Base-by-base conservation (phyloP, 2,888 invertebrate species). In the Falcaria lacertinaria region DNA sequence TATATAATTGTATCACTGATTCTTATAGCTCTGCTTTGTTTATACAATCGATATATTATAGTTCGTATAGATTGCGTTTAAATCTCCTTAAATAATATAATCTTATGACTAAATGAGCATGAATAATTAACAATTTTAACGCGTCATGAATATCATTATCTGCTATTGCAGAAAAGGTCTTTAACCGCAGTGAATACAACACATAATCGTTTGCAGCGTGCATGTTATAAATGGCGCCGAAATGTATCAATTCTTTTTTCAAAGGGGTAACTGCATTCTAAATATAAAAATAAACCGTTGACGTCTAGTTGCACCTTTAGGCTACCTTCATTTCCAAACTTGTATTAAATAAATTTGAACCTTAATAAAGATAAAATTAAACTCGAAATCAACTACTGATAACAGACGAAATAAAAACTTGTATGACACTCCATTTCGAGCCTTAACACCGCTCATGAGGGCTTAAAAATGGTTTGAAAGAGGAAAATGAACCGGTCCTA, bases 401-500 rank as follows among this genome's bases (percentile, higher is more conserved):
- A 39, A 43, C 47, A 37, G 3, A 46, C 46, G 34, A 63, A 57
- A 68, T 66, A 63, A 66, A 62, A 56, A 48, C 44, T 47, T 44
- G 52, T 54, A 69, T 57, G 57, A 58, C 55, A n/a, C 13, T 7
- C 37, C 65, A 70, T 65, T 67, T 60, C 53, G 53, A 62, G 54
- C 61, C 69, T 74, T 75, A 74, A 66, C 54, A 54, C 64, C 41
- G 61, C 39, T 58, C 40, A 39, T 33, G 63, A 75, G 58, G 65
- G 70, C 57, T 70, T 68, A 75, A 61, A 19, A 73, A 69, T 72
- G 55, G 64, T 60, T 73, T 66, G 66, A 61, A 69, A 61, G 57
- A 49, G 54, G 45, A 52, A 55, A 62, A 57, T 60, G 57, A 53
- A 60, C 57, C 51, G 55, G 57, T 60, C 63, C 47, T 47, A 56